A percentile compares a stretch with the other conserved stretches of the same genome.
Evolutionary conservation across 2,113 vertebrate genomes (phyloP).

Genomic region (Coturnix japonica): DNA sequence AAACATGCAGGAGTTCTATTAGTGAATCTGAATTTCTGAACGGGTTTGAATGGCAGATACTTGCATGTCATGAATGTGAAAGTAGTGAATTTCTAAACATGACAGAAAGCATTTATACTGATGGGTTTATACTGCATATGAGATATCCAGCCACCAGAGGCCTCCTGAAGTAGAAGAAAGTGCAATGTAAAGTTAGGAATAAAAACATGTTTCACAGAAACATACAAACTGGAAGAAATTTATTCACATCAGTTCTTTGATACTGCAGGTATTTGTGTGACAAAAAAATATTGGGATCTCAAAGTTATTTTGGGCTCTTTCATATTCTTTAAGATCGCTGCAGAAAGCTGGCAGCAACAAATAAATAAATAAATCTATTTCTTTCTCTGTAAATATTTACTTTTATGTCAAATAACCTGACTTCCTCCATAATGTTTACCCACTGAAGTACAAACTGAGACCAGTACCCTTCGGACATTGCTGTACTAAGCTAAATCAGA

Average conservation of each 20-base stretch:
- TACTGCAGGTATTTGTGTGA: background rate
- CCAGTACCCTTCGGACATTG: rapidly evolving
- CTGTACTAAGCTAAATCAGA: background rate
- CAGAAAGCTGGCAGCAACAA: background rate
- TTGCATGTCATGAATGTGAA: slow-evolving; percentile 28
- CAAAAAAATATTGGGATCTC: background rate
- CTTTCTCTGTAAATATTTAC: background rate
- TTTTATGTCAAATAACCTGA: background rate
- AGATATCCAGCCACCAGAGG: background rate
- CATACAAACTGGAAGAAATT: background rate
- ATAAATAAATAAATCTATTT: background rate
- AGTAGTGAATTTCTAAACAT: background rate
- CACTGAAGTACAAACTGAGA: background rate
- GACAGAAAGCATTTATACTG: background rate
- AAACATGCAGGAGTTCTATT: background rate
- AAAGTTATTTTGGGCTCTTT: background rate
- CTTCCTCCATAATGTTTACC: background rate
- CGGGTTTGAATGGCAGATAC: background rate
- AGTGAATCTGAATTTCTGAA: slow-evolving; percentile 18
- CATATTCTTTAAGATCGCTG: background rate
- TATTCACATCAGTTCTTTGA: background rate
- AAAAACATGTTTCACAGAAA: background rate
- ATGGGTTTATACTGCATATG: background rate
- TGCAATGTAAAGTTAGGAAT: background rate
- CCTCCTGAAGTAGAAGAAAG: background rate